These are phyloP conservation scores for Gonioctena quinquepunctata DNA, from an alignment of 1,140 invertebrate genomes.

Conservation along the genomic window DNA sequence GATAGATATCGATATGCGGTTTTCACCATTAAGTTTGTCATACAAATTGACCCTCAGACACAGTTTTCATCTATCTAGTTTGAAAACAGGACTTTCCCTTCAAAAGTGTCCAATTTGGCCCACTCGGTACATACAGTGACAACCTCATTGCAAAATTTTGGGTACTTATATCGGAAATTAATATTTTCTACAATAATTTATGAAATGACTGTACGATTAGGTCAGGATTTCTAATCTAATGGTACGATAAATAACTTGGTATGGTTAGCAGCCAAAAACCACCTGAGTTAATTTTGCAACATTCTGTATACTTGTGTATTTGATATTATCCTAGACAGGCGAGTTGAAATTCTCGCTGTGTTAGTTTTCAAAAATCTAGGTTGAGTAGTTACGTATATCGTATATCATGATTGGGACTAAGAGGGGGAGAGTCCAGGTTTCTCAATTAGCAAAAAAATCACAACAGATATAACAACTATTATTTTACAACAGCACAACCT, in stretches of 20 bases:
- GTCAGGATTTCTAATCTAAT: conserved; percentile 18
- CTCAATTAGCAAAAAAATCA: conserved; percentile 53
- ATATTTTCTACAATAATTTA: no score
- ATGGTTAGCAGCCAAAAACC: conserved; percentile 36
- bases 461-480: conserved; percentile 53
- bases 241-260: conserved; percentile 20
- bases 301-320: conserved; percentile 55
- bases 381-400: conserved; percentile 54
- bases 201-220: neutral
- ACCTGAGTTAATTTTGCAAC: conserved; percentile 52
- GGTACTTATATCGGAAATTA: no score
- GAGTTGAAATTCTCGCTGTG: conserved; percentile 10
- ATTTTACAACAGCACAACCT: conserved; percentile 54
- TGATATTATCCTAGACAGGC: conserved; percentile 42
- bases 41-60: no score
- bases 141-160: no score
- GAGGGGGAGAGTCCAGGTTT: conserved; percentile 37
- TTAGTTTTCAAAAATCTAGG: conserved; percentile 44
- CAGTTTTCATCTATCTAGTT: no score
- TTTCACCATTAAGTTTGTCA: no score
- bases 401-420: conserved; percentile 44
- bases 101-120: no score
- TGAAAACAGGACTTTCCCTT: no score
- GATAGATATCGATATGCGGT: no score
- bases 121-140: no score